Percentiles rank a stretch among this genome's conserved stretches.
These are phyloP conservation scores for Sebastiscus tertius DNA, from an alignment of 2,797 vertebrate species.

Conservation along the genomic window DNA sequence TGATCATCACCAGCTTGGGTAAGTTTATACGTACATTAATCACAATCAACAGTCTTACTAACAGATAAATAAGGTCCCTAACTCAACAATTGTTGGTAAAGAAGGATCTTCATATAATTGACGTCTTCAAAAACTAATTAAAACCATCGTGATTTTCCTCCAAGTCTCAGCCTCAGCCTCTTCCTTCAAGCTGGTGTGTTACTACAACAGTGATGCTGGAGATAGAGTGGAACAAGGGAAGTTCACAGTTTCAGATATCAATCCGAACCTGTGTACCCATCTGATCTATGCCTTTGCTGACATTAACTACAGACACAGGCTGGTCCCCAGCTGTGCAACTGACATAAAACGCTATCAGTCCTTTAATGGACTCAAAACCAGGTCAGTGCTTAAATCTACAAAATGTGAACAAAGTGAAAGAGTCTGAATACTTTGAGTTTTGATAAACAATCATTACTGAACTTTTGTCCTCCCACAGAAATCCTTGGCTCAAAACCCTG, in stretches of 20 bases:
- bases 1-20: conserved; percentile 45
- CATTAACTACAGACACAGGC: conserved; percentile 63
- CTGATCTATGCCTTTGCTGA: conserved; percentile 83
- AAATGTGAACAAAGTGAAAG: neutral
- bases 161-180: conserved; percentile 75
- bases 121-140: neutral
- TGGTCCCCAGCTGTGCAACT: conserved; percentile 65
- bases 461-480: conserved; percentile 62
- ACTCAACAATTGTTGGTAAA: neutral
- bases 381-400: conserved; percentile 28
- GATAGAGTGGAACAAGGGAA: conserved; percentile 50
- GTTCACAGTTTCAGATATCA: conserved; percentile 71
- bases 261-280: conserved; percentile 84
- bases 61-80: neutral
- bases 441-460: neutral
- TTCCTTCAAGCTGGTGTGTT: conserved; percentile 78
- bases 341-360: conserved; percentile 71
- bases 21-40: neutral
- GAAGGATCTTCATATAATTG: neutral
- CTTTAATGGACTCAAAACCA: conserved; percentile 79
- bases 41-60: neutral
- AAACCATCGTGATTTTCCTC: neutral
- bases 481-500: conserved; percentile 79
- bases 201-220: conserved; percentile 82
- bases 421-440: neutral